Evolutionary conservation across 2,888 invertebrate genomes (phyloP), one percentile per base, ranked within the genome.

Genomic region (Papilio elwesi): DNA sequence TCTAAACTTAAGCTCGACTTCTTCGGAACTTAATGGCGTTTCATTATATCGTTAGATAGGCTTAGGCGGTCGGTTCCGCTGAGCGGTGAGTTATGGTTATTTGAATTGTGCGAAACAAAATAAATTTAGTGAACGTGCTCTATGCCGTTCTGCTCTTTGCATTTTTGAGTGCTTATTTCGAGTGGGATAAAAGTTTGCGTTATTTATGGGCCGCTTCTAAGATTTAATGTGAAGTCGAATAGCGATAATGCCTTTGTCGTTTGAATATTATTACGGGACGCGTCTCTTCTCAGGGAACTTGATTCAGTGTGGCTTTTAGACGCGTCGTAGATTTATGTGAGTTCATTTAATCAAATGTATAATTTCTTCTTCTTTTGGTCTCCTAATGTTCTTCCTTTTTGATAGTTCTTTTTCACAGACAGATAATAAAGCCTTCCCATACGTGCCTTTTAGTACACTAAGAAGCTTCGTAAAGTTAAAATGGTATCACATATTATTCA

Each of bases 111-210:
- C 89, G 92, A 93, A 93, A 93, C 93, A 93, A 93, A 93, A 93
- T 93, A 93, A 93, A 93, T 93, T 93, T 91, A 91, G 87, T 88
- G 91, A 91, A 93, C 93, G 93, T 93, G 93, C 92, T 88, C 91
- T 92, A 89, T 92, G 81, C 85, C 88, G 92, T 91, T 92, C 90
- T 92, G 92, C 93, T 92, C 92, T 93, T 93, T 93, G 93, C 93
- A 93, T 93, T 93, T 93, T 93, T 93, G 93, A 93, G 93, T 93
- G 93, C 93, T 93, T 93, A 93, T 93, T 93, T 93, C 91, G 88
- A 86, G 89, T 83, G 86, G 93, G 93, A 93, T 92, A 93, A 93
- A 93, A 93, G 90, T 93, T 93, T 90, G 83, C 83, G 92, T 93
- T 93, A 93, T 93, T 93, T 93, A 93, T 93, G 91, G 85, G 80